Evolutionary conservation across 2,113 vertebrate species (phyloP).

Genomic region (Progne subis): DNA sequence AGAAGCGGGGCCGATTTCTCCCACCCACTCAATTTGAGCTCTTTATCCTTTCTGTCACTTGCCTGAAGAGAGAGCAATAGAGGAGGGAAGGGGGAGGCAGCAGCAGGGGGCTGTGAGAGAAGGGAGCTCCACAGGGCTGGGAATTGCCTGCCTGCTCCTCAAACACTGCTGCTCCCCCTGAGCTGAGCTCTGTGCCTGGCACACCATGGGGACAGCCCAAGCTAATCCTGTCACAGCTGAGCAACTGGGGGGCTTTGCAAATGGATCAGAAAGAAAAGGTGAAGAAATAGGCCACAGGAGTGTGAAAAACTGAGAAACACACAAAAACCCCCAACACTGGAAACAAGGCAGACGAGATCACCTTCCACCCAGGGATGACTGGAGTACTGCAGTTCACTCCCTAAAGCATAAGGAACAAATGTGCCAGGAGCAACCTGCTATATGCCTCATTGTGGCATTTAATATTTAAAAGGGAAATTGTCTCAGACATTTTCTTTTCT

Average conservation of each 20-base stretch:
- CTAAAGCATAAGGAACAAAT: not conserved
- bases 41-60: slow-evolving; percentile 47
- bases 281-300: not conserved
- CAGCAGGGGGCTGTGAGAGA: not conserved
- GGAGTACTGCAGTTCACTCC: not conserved
- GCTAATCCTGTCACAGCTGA: not conserved
- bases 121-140: not conserved
- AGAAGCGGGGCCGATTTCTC: not conserved
- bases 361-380: not conserved
- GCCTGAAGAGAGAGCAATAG: slow-evolving; percentile 13
- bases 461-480: slow-evolving; percentile 25
- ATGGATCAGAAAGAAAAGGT: not conserved
- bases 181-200: not conserved
- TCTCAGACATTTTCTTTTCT: slow-evolving; percentile 36
- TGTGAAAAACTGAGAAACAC: not conserved
- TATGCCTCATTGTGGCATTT: not conserved
- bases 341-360: not conserved
- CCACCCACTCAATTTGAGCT: slow-evolving; percentile 59
- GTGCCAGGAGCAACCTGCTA: not conserved
- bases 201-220: not conserved
- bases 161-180: not conserved
- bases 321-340: rapidly evolving
- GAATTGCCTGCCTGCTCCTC: not conserved
- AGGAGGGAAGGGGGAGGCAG: not conserved
- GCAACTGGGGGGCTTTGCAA: not conserved